phyloP scores from a whole-genome alignment of 1,140 invertebrate genomes.

The Eumeta japonica region DNA sequence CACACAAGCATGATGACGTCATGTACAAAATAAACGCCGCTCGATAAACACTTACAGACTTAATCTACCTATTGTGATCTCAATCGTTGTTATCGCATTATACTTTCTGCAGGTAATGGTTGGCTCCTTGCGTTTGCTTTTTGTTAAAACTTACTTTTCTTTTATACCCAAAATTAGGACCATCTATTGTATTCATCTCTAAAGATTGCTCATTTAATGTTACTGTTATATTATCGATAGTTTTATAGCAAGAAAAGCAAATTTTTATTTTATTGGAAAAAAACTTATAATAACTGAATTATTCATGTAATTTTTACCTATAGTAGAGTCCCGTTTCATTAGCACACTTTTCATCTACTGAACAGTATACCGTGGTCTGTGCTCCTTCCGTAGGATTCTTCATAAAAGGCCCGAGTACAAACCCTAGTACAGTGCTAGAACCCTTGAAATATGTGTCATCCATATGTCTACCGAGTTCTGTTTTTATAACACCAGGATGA shows the following conservation, averaged over 20 bases:
- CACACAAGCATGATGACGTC: too few species aligned
- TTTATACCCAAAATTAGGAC: too few species aligned
- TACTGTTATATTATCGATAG: background rate
- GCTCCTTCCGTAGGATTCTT: slow-evolving; percentile 70
- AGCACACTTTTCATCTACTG: slow-evolving; percentile 67
- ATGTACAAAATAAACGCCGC: too few species aligned
- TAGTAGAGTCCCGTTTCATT: slow-evolving; percentile 67
- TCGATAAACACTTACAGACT: too few species aligned
- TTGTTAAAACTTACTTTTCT: too few species aligned
- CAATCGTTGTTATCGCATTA: too few species aligned
- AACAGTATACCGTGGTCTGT: slow-evolving; percentile 78
- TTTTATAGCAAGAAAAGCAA: background rate
- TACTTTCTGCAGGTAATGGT: too few species aligned
- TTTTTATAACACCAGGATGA: slow-evolving; percentile 73
- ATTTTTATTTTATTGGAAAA: background rate
- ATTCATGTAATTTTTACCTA: slow-evolving; percentile 44
- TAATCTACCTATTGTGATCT: too few species aligned
- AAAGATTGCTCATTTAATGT: background rate
- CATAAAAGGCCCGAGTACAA: slow-evolving; percentile 42
- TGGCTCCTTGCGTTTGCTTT: too few species aligned
- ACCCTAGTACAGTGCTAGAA: slow-evolving; percentile 22
- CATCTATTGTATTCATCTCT: too few species aligned
- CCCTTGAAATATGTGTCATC: slow-evolving; percentile 53
- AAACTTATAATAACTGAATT: background rate
- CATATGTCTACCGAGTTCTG: slow-evolving; percentile 72